Evolutionary conservation across 2,113 vertebrate species (phyloP), one percentile per base, ranked within the genome.

Genomic region (Myiopsitta monachus): DNA sequence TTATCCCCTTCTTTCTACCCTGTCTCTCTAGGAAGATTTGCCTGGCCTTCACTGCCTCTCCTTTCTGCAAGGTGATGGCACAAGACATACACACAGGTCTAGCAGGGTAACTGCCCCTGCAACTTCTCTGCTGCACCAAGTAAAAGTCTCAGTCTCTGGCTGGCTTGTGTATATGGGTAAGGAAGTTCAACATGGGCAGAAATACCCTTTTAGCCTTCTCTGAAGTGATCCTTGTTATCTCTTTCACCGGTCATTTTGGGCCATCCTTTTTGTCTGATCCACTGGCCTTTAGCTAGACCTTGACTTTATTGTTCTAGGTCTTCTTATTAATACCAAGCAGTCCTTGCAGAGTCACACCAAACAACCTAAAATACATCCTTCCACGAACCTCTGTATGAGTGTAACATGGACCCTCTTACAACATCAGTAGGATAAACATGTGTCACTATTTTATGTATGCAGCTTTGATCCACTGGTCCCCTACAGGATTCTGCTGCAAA

Each of bases 401-500:
- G 0, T 38, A 47, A 49, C 27, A 2, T 11, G 14, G 46, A 24
- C 9, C 5, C 3, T 28, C 18, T 36, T 52, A 28, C 18, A 51
- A 18, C 1, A 10, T 62, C 64, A 74, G n/a, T 26, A 74, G 44
- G 70, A 54, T 24, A 69, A 88, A 38, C 30, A 5, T 2, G 3
- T 57, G 49, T 26, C 52, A 52, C 43, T 54, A n/a, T 7, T 36
- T 4, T 31, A 21, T 6, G 30, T n/a, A 36, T 4, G 18, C 43
- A 84, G 76, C 39, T 87, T 88, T 87, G 51, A 92, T 70, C 46
- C n/a, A 24, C 41, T 46, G 14, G 30, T 46, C 38, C 43, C 79
- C 55, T 51, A 7, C 36, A 84, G 43, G 21, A 59, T 81, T 84
- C 73, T 84, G 64, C 68, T 75, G 46, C 12, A 2, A 47, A 92